phyloP scores from a whole-genome alignment of 2,888 invertebrate genomes.

The Dinocampus coccinellae region DNA sequence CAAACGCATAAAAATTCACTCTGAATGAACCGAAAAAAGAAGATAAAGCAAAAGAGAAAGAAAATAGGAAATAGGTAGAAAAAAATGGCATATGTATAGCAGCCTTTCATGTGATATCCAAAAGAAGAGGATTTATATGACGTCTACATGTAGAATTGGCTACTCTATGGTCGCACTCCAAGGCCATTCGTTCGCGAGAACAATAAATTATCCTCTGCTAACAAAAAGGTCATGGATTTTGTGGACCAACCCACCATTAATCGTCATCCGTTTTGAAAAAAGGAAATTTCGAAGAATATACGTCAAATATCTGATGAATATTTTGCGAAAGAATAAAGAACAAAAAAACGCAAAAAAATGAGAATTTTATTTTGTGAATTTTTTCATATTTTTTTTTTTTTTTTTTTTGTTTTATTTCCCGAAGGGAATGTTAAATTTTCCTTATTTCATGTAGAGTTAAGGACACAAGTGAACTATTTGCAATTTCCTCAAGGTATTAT shows the following conservation, averaged over 20 bases:
- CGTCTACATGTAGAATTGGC: conserved; percentile 46
- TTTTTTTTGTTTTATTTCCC: no score
- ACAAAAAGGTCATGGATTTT: conserved; percentile 37
- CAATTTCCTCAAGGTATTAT: neutral
- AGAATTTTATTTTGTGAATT: no score
- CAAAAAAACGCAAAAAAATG: no score
- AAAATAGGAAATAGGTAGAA: conserved; percentile 15
- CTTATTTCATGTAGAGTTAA: no score
- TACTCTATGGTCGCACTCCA: conserved; percentile 30
- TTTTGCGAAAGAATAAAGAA: no score
- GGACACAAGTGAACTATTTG: no score
- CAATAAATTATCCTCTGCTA: conserved; percentile 41
- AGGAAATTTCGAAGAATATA: conserved; percentile 24
- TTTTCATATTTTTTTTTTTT: no score
- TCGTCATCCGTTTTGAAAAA: conserved; percentile 51
- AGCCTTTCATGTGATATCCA: conserved; percentile 18
- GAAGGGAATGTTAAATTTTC: no score
- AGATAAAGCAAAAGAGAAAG: conserved; percentile 6
- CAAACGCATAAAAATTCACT: neutral
- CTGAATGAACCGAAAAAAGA: neutral
- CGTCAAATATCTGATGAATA: no score
- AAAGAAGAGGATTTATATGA: conserved; percentile 44
- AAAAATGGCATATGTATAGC: neutral
- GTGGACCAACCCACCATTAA: conserved; percentile 47
- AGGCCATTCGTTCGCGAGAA: conserved; percentile 40